A percentile compares a stretch with the other conserved stretches of the same genome.
phyloP scores from a whole-genome alignment of 2,797 vertebrate genomes.

The Leucoraja ocellata region DNA sequence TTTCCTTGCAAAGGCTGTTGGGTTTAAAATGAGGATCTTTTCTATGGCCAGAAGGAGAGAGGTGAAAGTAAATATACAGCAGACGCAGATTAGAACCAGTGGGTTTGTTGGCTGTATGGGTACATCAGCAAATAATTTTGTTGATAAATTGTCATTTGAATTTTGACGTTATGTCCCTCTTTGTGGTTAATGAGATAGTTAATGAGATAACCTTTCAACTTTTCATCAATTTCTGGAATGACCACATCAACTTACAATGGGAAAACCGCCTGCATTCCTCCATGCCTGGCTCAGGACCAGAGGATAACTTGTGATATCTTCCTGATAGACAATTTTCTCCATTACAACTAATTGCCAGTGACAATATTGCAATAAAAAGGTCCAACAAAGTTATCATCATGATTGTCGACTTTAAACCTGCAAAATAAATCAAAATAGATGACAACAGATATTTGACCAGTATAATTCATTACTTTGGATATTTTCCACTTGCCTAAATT shows the following conservation, averaged over 20 bases:
- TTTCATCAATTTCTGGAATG: neutral
- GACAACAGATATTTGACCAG: neutral
- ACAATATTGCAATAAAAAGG: slow-evolving; percentile 43
- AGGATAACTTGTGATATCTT: slow-evolving; percentile 50
- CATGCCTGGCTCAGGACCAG: slow-evolving; percentile 50
- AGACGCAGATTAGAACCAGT: too few species aligned
- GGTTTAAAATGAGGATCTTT: too few species aligned
- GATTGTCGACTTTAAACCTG: neutral
- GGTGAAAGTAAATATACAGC: too few species aligned
- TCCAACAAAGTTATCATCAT: neutral
- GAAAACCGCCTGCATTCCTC: slow-evolving; percentile 54
- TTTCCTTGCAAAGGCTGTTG: too few species aligned
- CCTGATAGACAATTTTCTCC: slow-evolving; percentile 50
- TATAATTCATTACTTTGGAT: neutral
- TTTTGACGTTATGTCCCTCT: slow-evolving; percentile 21
- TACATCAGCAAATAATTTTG: neutral
- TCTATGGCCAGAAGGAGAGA: too few species aligned
- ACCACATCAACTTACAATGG: slow-evolving; percentile 51
- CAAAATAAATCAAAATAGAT: slow-evolving; percentile 38
- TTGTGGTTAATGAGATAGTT: neutral
- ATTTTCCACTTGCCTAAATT: neutral
- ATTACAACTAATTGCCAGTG: slow-evolving; percentile 41
- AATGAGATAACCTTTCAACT: too few species aligned
- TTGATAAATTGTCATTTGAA: neutral
- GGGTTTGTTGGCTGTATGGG: neutral